Conservation (phyloP, 1,140 invertebrate species). For the Neomicropteryx cornuta region DNA sequence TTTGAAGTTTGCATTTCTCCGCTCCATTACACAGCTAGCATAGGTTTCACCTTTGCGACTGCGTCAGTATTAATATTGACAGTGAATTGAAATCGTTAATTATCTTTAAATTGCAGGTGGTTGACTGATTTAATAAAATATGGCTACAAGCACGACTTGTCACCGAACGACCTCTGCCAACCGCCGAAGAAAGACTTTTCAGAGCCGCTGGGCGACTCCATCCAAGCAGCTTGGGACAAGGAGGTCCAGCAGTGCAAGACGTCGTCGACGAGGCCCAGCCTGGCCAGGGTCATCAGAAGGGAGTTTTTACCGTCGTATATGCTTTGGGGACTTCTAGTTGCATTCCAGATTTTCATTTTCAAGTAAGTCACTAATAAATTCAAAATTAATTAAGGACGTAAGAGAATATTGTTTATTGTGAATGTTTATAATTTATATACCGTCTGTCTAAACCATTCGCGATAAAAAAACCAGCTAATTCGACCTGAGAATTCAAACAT, state of each 20-base stretch:
- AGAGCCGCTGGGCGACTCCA: slow-evolving; percentile 39
- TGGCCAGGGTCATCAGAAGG: slow-evolving; percentile 32
- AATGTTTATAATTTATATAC: slow-evolving; percentile 2
- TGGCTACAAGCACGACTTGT: slow-evolving; percentile 40
- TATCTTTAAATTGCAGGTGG: too few relatives aligned
- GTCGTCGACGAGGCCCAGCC: slow-evolving; percentile 26
- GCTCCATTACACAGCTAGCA: too few relatives aligned
- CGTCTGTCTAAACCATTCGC: not conserved
- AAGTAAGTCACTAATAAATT: slow-evolving; percentile 23
- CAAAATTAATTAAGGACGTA: not conserved
- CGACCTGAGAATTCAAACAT: slow-evolving; percentile 3
- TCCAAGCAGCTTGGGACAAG: slow-evolving; percentile 39
- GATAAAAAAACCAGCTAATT: not conserved
- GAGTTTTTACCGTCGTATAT: slow-evolving; percentile 39
- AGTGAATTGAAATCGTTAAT: too few relatives aligned
- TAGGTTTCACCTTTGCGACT: too few relatives aligned
- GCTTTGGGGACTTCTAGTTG: slow-evolving; percentile 23
- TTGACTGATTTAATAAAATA: too few relatives aligned
- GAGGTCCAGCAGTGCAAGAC: slow-evolving; percentile 27
- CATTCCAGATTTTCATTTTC: slow-evolving; percentile 28
- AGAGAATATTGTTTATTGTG: not conserved
- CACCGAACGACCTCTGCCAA: slow-evolving; percentile 45
- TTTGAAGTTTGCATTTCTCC: too few relatives aligned
- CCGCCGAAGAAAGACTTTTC: slow-evolving; percentile 45
- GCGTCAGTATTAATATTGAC: too few relatives aligned